These are phyloP conservation scores for Ormyrus labotus DNA, from an alignment of 2,888 invertebrate genomes.

Conservation along the genomic window DNA sequence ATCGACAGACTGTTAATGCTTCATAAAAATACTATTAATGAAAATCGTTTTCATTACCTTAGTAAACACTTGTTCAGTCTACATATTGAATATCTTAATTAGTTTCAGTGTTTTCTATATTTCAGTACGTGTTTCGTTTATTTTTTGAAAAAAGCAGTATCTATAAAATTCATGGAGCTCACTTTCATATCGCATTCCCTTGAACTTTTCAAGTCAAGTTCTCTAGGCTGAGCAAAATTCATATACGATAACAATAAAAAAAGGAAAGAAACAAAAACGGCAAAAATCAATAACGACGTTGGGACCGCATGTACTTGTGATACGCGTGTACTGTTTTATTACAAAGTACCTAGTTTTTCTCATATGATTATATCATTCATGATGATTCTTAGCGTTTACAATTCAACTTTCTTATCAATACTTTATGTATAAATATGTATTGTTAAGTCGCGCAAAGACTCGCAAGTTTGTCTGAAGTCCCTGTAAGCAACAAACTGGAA, in stretches of 20 bases:
- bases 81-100: conserved; percentile 48
- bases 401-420: conserved; percentile 75
- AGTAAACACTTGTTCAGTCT: conserved; percentile 52
- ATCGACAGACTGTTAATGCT: conserved; percentile 23
- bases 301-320: conserved; percentile 71
- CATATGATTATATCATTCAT: conserved; percentile 74
- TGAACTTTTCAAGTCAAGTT: conserved; percentile 34
- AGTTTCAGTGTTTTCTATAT: conserved; percentile 50
- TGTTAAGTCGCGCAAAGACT: conserved; percentile 72
- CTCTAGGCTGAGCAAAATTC: conserved; percentile 46
- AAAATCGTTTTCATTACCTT: conserved; percentile 40
- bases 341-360: conserved; percentile 73
- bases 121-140: conserved; percentile 47
- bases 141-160: conserved; percentile 47
- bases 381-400: conserved; percentile 74
- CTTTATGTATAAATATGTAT: conserved; percentile 76
- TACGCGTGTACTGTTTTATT: conserved; percentile 72
- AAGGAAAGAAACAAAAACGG: conserved; percentile 67
- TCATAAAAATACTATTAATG: conserved; percentile 39
- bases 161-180: conserved; percentile 51
- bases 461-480: conserved; percentile 70
- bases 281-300: conserved; percentile 73
- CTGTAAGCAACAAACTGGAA: conserved; percentile 71
- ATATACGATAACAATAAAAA: conserved; percentile 44
- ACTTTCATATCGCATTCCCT: conserved; percentile 42